Conservation (phyloP, 2,888 invertebrate genomes). For the Parochlus steinenii region DNA sequence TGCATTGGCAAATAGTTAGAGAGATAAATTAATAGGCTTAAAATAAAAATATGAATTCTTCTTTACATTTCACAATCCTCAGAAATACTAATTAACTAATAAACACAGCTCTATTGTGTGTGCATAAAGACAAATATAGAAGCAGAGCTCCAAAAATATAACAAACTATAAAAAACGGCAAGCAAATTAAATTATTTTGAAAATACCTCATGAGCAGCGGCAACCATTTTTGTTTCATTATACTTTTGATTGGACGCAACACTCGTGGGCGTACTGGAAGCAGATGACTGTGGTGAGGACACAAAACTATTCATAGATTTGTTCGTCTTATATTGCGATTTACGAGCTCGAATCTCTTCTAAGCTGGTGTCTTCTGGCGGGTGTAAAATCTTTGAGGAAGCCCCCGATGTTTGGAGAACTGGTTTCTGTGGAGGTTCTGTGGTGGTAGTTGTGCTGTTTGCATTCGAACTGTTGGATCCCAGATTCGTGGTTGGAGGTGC, state of each 20-base stretch:
- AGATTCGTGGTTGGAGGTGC: slow-evolving; percentile 44
- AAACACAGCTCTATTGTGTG: no score
- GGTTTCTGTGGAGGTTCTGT: slow-evolving; percentile 27
- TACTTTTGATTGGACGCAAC: slow-evolving; percentile 24
- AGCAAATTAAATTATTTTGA: slow-evolving; percentile 18
- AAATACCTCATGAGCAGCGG: slow-evolving; percentile 17
- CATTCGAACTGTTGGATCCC: slow-evolving; percentile 25
- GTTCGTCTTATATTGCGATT: slow-evolving; percentile 42
- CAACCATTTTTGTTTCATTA: slow-evolving; percentile 18
- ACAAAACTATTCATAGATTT: slow-evolving; percentile 13
- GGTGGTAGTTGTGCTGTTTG: slow-evolving; percentile 32
- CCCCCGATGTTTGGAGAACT: slow-evolving; percentile 61
- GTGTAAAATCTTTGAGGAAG: slow-evolving; percentile 80
- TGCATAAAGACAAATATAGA: no score
- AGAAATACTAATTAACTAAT: no score
- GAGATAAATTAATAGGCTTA: no score
- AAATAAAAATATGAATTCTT: no score
- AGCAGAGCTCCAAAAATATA: slow-evolving; percentile 6
- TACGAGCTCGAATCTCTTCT: slow-evolving; percentile 63
- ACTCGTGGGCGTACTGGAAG: slow-evolving; percentile 12
- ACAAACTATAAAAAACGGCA: slow-evolving; percentile 3
- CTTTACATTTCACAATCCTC: no score
- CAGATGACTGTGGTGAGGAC: slow-evolving; percentile 14
- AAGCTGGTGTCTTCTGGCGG: slow-evolving; percentile 85
- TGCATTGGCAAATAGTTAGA: no score